Conservation (phyloP, 2,888 invertebrate genomes). For the Xestia c-nigrum region DNA sequence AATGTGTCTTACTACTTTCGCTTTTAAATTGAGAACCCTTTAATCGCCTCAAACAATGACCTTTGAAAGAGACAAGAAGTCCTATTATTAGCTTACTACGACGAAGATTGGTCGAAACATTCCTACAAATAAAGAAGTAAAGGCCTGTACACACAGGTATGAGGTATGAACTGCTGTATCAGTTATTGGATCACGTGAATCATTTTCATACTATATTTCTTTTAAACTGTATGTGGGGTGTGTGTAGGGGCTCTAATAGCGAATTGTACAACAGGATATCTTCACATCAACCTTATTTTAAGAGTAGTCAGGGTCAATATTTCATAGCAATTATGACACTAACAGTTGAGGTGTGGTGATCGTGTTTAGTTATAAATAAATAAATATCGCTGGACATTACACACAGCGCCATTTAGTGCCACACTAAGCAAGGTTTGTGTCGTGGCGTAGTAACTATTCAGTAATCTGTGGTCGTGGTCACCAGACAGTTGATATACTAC, state of each 20-base stretch:
- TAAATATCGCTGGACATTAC: too few species aligned
- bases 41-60: conserved; percentile 25
- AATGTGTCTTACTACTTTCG: background rate
- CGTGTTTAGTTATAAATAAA: too few species aligned
- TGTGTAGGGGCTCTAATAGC: background rate
- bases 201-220: too few species aligned
- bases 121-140: conserved; percentile 4
- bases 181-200: too few species aligned
- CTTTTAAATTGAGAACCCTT: conserved; percentile 13
- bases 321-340: background rate
- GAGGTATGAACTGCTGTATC: background rate
- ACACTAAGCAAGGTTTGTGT: too few species aligned
- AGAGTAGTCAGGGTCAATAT: background rate
- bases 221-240: too few species aligned
- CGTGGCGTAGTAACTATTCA: too few species aligned
- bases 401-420: too few species aligned
- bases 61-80: conserved; percentile 23
- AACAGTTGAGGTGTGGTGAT: background rate
- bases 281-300: too few species aligned
- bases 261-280: background rate
- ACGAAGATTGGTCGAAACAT: background rate
- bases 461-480: too few species aligned
- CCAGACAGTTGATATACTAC: too few species aligned
- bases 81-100: conserved; percentile 18
- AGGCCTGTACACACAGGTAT: background rate